Conservation (phyloP, 2,113 vertebrate species). For the Phrynosoma platyrhinos region DNA sequence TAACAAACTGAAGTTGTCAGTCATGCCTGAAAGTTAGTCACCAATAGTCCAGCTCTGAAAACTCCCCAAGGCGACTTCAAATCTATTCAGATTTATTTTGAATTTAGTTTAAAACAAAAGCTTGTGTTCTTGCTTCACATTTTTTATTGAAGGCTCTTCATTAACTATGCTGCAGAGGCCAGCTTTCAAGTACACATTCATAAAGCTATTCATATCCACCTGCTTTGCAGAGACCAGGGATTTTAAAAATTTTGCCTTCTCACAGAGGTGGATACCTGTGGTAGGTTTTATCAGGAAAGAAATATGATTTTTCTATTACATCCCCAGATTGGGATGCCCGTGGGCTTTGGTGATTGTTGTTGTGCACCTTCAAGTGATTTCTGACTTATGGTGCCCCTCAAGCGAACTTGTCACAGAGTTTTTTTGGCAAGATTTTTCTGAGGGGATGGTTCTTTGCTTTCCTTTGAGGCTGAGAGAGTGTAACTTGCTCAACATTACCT, state of each 20-base stretch:
- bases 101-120: background rate
- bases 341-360: constrained; percentile 10
- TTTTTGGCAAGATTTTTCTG: no score
- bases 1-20: background rate
- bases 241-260: background rate
- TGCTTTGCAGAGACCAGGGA: background rate
- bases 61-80: background rate
- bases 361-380: no score
- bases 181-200: background rate
- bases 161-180: background rate
- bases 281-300: background rate
- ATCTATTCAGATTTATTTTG: background rate
- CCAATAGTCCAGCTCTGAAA: no score
- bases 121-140: background rate
- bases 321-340: constrained; percentile 14
- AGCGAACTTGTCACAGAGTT: no score
- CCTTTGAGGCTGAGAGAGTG: no score
- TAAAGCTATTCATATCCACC: background rate
- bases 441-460: no score
- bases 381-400: no score
- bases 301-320: background rate
- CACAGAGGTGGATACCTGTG: background rate
- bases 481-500: no score
- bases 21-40: background rate
- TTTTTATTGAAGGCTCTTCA: background rate